Conservation (phyloP, 2,888 invertebrate genomes). For the Drosophila atripex region DNA sequence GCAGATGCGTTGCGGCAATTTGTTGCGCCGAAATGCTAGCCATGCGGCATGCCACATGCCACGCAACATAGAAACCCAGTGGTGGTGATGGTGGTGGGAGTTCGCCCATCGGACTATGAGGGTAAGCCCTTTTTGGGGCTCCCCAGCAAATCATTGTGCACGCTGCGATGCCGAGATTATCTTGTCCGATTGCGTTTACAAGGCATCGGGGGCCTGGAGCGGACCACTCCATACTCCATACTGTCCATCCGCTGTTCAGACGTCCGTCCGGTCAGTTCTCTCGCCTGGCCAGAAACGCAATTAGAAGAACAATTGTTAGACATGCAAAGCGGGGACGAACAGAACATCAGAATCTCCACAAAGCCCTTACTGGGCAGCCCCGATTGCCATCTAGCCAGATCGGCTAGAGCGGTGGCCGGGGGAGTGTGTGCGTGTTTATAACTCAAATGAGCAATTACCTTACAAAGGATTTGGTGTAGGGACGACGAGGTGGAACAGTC, state of each 20-base stretch:
- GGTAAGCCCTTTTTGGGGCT: conserved; percentile 65
- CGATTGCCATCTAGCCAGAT: conserved; percentile 64
- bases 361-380: conserved; percentile 47
- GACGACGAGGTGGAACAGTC: conserved; percentile 20
- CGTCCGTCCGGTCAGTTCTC: conserved; percentile 29
- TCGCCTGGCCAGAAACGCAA: conserved; percentile 73
- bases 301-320: conserved; percentile 81
- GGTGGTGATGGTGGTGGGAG: conserved; percentile 11
- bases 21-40: conserved; percentile 47
- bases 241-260: conserved; percentile 14
- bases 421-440: conserved; percentile 71
- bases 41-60: conserved; percentile 51
- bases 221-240: conserved; percentile 9
- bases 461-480: conserved; percentile 59
- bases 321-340: conserved; percentile 67
- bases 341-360: conserved; percentile 12
- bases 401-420: conserved; percentile 6
- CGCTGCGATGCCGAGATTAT: conserved; percentile 62
- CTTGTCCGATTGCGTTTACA: conserved; percentile 79
- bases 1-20: conserved; percentile 48
- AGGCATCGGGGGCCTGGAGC: conserved; percentile 54
- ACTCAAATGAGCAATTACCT: conserved; percentile 78
- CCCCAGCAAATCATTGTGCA: conserved; percentile 44
- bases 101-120: conserved; percentile 16
- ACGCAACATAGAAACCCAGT: conserved; percentile 33